These are phyloP conservation scores for Aldrovandia affinis DNA, from an alignment of 2,797 vertebrate genomes.

Conservation along the genomic window DNA sequence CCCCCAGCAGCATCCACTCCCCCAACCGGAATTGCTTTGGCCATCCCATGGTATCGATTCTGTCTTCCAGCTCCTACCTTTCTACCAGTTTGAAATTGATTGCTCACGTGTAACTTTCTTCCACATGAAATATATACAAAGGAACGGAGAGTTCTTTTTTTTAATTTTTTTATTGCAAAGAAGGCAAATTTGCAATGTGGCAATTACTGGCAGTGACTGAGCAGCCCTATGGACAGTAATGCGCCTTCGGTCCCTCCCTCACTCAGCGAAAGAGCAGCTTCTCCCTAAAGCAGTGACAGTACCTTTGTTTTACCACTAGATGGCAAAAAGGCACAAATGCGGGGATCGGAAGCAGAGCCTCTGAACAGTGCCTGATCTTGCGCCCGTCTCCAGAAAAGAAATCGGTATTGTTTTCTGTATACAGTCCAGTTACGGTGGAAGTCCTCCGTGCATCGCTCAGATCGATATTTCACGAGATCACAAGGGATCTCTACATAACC, in stretches of 20 bases:
- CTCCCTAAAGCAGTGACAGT: neutral
- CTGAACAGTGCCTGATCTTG: neutral
- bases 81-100: no score
- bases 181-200: neutral
- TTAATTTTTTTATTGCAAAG: no score
- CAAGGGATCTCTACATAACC: neutral
- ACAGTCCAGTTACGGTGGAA: neutral
- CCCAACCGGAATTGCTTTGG: neutral
- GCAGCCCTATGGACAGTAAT: neutral
- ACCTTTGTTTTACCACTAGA: slow-evolving; percentile 11
- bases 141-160: no score
- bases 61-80: no score
- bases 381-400: neutral
- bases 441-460: neutral
- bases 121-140: no score
- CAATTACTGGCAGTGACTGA: neutral
- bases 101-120: no score
- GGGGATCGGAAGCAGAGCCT: neutral
- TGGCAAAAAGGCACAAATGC: neutral
- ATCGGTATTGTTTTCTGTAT: neutral
- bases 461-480: neutral
- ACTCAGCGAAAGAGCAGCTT: neutral
- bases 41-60: no score
- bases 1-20: neutral
- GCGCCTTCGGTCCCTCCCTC: neutral